Percentiles rank a stretch among this genome's conserved stretches.
Evolutionary conservation across 2,888 invertebrate genomes (phyloP).

Genomic region (Endomychus coccineus): DNA sequence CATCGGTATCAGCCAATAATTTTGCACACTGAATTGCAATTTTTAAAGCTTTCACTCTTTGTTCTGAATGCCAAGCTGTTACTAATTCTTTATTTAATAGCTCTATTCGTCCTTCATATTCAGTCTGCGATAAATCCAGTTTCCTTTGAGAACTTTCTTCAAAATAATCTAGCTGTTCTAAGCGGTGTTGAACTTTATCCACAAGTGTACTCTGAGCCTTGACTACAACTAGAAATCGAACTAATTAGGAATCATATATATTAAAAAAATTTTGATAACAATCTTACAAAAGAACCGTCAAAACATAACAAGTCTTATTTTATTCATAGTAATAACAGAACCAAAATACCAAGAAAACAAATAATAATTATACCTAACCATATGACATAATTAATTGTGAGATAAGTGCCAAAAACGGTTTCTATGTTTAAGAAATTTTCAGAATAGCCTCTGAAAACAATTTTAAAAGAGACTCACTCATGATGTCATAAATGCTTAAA

Average conservation of each 20-base stretch:
- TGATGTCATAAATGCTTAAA: too few species aligned
- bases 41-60: slow-evolving; percentile 90
- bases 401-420: too few species aligned
- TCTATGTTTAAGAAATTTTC: too few species aligned
- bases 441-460: too few species aligned
- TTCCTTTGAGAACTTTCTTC: slow-evolving; percentile 83
- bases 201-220: slow-evolving; percentile 74
- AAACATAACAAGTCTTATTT: too few species aligned
- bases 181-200: slow-evolving; percentile 81
- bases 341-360: slow-evolving; percentile 5
- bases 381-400: too few species aligned
- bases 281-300: too few species aligned
- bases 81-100: slow-evolving; percentile 87
- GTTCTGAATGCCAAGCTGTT: slow-evolving; percentile 89
- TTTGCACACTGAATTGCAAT: slow-evolving; percentile 97
- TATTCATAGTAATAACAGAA: too few species aligned
- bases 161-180: slow-evolving; percentile 92
- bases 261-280: too few species aligned
- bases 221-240: slow-evolving; percentile 64
- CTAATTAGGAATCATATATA: too few species aligned
- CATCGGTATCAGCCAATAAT: slow-evolving; percentile 79
- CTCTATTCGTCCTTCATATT: slow-evolving; percentile 77
- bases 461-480: too few species aligned
- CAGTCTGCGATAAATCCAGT: slow-evolving; percentile 74
- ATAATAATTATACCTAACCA: too few species aligned